Base-by-base conservation (phyloP, 2,797 vertebrate genomes). In the Neosilurus mollespiculum region DNA sequence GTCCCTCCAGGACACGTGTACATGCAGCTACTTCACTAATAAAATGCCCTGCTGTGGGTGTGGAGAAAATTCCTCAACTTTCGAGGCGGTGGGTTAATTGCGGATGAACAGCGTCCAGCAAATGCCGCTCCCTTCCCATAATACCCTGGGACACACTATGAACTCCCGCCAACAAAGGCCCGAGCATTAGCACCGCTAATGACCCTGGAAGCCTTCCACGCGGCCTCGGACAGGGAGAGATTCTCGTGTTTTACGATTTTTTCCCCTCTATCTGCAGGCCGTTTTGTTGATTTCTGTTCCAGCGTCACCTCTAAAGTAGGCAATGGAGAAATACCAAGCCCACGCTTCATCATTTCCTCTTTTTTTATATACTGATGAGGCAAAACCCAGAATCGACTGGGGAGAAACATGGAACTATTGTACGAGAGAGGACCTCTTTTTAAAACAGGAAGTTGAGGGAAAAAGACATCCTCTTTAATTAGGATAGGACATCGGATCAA, bases 121-220 rank as follows among this genome's bases (percentile, higher is more conserved):
- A 71, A 81, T 59, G 71, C 78, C 53, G 51, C 65, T 87, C 59
- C 61, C 64, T 82, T 62, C 69, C 80, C 81, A 80, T 37, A 82
- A 83, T 82, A 56, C 75, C 80, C 78, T 71, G 84, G 85, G 83
- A 90, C 86, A 86, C 86, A 81, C 90, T 86, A 87, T 88, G 89
- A 89, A 90, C 83, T 79, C 81, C 83, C 82, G 84, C 84, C 87
- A 84, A 82, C 83, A 88, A 87, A 80, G 67, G 81, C 85, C 88
- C 54, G 69, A 84, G 81, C 75, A 80, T 77, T 84, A 83, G 83
- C 83, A 82, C 79, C 84, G 81, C 86, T 87, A 86, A 90, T 84
- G 83, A 82, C 85, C 83, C 83, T 88, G 90, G 88, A 86, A 72
- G 56, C 26, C 65, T 66, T 90, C 88, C 87, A 80, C 18, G 1